Evolutionary conservation across 1,140 invertebrate species (phyloP).

Genomic region (Subanguina moxae): DNA sequence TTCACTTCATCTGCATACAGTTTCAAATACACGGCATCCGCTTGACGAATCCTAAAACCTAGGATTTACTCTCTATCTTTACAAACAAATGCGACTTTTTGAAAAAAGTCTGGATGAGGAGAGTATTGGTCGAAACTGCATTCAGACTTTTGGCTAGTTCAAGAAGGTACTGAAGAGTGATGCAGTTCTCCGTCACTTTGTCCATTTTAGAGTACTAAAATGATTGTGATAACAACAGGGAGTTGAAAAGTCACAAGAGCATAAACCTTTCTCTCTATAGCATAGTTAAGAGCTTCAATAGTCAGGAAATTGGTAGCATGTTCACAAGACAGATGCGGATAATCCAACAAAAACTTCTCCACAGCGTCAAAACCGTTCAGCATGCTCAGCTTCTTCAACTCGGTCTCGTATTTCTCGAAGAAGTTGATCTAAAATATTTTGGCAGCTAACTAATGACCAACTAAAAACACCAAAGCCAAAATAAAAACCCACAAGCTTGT

Average conservation of each 20-base stretch:
- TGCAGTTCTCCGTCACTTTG: constrained; percentile 93
- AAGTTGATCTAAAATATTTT: constrained; percentile 71
- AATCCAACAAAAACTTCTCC: constrained; percentile 68
- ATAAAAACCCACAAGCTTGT: constrained; percentile 73
- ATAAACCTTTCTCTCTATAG: constrained; percentile 78
- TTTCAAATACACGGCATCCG: constrained; percentile 73
- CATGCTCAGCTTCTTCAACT: constrained; percentile 89
- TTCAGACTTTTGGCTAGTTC: constrained; percentile 90
- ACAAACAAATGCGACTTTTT: constrained; percentile 66
- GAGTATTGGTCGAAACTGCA: constrained; percentile 74
- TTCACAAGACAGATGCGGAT: constrained; percentile 81
- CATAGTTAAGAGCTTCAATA: constrained; percentile 95
- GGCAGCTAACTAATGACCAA: neutral
- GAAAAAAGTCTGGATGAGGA: constrained; percentile 89
- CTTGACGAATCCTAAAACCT: constrained; percentile 43
- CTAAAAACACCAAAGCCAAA: constrained; percentile 14
- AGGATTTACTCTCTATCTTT: neutral
- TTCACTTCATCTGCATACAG: constrained; percentile 89
- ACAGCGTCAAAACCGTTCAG: constrained; percentile 86
- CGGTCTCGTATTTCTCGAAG: constrained; percentile 81
- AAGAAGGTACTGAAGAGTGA: constrained; percentile 97
- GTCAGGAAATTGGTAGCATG: constrained; percentile 91
- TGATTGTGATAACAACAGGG: no score
- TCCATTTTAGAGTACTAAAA: constrained; percentile 80
- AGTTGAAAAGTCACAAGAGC: no score